Base-by-base conservation (phyloP, 2,113 vertebrate genomes). In the Ancistrus triradiatus region DNA sequence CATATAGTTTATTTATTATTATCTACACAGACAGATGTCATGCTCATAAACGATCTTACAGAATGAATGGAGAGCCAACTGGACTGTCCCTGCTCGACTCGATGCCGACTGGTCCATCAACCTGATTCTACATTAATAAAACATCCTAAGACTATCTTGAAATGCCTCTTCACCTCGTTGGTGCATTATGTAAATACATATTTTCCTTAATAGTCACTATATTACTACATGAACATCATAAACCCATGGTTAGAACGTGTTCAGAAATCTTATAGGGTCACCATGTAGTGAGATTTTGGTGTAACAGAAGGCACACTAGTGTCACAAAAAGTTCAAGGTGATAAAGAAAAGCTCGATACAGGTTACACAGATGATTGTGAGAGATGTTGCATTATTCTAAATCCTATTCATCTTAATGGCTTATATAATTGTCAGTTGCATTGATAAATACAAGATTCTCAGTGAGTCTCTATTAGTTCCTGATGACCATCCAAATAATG, bases 291-390 rank as follows among this genome's bases (percentile, higher is more conserved):
- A 59, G 71, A 52, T 64, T 49, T 63, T 52, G 31, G 55, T 44
- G 47, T 60, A 73, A 69, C 61, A 73, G 71, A 73, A 73, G 71
- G 71, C 71, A 73, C 71, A 60, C 66, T 56, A 73, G 71, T 73
- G 71, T 69, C 43, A 69, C 60, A 33, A 60, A 55, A 60, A 56
- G 49, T 27, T 33, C 27, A 59, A 59, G 53, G 27, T 43, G 46
- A 59, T 37, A 44, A 69, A 49, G 42, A 22, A 44, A 56, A 27
- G 2, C 19, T 56, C 4, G 57, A 31, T 21, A 15, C 46, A 59
- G 64, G 38, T 24, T 68, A 53, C 50, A 68, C 37, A 61, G 17
- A 65, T n/a, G n/a, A n/a, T n/a, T 21, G 17, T 19, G 18, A 49
- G 19, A 63, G 46, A 52, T 44, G 27, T 56, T 6, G n/a, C 38